Evolutionary conservation across 2,888 invertebrate species (phyloP).

Genomic region (Schrankia costaestrigalis): DNA sequence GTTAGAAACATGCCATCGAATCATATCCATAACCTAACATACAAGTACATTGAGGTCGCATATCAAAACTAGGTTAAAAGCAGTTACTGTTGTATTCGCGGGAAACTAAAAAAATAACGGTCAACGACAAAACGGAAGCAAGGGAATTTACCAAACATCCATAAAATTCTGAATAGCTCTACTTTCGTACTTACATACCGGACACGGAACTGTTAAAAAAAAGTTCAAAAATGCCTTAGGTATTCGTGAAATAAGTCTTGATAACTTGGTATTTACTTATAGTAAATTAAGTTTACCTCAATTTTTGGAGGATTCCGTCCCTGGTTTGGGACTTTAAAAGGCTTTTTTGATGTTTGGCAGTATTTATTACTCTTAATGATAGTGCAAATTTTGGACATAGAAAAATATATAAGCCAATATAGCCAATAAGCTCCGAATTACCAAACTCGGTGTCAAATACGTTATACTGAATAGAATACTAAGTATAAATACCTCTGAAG

Average conservation of each 20-base stretch:
- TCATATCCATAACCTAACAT: constrained; percentile 5
- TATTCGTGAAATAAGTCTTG: constrained; percentile 1
- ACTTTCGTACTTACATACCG: constrained; percentile 17
- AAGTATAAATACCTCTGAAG: no score
- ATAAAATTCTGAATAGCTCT: constrained; percentile 49
- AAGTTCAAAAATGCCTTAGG: constrained; percentile 5
- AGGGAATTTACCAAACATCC: constrained; percentile 43
- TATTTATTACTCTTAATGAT: no score
- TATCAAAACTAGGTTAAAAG: constrained; percentile 55
- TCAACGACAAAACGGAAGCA: constrained; percentile 28
- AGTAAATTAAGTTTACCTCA: no score
- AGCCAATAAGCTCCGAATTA: no score
- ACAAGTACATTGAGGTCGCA: constrained; percentile 17
- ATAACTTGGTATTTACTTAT: no score
- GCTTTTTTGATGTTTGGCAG: no score
- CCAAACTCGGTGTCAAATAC: no score
- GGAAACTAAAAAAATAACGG: constrained; percentile 43
- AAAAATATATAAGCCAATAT: no score
- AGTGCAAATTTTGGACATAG: no score
- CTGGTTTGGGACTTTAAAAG: no score
- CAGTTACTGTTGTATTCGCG: constrained; percentile 37
- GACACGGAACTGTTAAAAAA: constrained; percentile 21
- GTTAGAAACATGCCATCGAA: constrained; percentile 3
- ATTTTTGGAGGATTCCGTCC: no score
- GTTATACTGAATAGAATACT: no score